Conservation (phyloP, 2,797 vertebrate species). For the Falco novaeseelandiae region DNA sequence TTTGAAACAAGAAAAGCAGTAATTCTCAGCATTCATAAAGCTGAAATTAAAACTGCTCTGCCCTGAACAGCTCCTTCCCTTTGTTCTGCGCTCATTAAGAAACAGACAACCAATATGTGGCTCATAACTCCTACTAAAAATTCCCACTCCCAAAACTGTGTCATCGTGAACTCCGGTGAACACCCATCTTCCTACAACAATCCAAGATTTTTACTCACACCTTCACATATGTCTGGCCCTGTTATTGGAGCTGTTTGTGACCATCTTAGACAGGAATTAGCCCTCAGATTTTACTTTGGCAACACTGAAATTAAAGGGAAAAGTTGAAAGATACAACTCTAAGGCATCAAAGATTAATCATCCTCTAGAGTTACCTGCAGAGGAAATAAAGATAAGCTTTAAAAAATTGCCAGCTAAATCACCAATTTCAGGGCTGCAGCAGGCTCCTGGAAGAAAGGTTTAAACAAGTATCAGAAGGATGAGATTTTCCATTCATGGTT, state of each 20-base stretch:
- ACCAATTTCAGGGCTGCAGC: not conserved
- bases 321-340: not conserved
- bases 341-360: not conserved
- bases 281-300: slow-evolving; percentile 1
- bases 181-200: not conserved
- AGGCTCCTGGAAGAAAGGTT: not conserved
- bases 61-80: not conserved
- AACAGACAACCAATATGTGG: not conserved
- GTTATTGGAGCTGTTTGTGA: not conserved
- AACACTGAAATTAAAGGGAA: slow-evolving; percentile 15
- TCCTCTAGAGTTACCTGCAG: not conserved
- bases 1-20: not conserved
- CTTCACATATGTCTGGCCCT: not conserved
- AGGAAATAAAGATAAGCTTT: not conserved
- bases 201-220: not conserved
- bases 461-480: not conserved
- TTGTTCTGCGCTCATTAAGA: not conserved
- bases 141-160: not conserved
- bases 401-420: not conserved
- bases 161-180: not conserved
- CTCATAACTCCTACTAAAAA: not conserved
- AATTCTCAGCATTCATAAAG: not conserved
- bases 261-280: not conserved
- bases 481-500: not conserved
- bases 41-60: not conserved